phyloP scores from a whole-genome alignment of 1,140 invertebrate species.

The Diorhabda sublineata region DNA sequence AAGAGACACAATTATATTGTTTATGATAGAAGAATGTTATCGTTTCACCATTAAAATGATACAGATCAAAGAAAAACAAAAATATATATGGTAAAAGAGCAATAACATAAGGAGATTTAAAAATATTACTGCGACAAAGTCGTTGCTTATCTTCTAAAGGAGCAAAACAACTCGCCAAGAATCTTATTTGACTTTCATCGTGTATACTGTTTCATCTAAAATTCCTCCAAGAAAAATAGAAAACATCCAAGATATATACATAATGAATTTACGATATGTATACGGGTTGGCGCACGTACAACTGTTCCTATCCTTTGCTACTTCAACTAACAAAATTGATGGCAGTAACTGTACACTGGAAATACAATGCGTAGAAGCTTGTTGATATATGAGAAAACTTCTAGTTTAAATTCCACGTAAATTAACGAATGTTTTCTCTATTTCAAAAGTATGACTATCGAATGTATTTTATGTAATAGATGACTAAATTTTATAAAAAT shows the following conservation, averaged over 20 bases:
- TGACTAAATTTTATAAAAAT: too few relatives aligned
- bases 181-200: conserved; percentile 1
- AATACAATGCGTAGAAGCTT: too few relatives aligned
- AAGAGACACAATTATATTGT: neutral
- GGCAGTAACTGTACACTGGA: too few relatives aligned
- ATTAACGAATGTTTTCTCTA: too few relatives aligned
- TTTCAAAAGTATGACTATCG: too few relatives aligned
- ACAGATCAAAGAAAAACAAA: neutral
- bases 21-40: neutral
- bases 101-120: conserved; percentile 3
- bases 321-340: too few relatives aligned
- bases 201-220: neutral
- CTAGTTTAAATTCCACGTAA: too few relatives aligned
- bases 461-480: too few relatives aligned
- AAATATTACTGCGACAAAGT: conserved; percentile 2
- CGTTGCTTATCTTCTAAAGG: neutral
- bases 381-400: too few relatives aligned
- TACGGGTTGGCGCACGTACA: neutral
- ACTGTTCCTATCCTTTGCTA: too few relatives aligned
- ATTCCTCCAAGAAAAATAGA: neutral
- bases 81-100: neutral
- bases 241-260: neutral
- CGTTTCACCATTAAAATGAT: neutral
- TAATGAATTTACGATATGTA: conserved; percentile 1
- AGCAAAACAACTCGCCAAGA: neutral